Evolutionary conservation across 2,888 invertebrate species (phyloP), one percentile per base, ranked within the genome.

Genomic region (Ptilodon capucinus): DNA sequence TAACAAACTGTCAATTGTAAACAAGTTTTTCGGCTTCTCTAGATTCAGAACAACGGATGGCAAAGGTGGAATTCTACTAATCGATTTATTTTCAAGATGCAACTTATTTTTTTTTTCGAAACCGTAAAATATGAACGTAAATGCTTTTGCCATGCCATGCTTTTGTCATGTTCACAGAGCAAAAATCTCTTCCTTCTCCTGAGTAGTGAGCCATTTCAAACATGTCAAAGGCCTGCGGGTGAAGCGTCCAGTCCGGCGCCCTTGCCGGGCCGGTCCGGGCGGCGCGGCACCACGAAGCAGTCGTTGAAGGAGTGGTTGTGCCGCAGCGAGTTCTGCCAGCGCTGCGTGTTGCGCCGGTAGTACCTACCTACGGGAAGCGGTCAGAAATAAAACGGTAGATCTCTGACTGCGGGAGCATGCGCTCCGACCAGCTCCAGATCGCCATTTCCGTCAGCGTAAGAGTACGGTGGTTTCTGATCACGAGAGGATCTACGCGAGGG

Each of bases 391-490:
- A 98, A 80, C 96, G 82, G 77, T 84, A 86, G 74, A 79, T 86
- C 74, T 80, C 86, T 30, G 83, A 89, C 58, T 91, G 75, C 57
- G 97, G 96, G 71, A 98, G 92, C 98, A 99, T 99, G 88, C 98
- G 98, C 85, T 99, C 99, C 45, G 96, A 95, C 11, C 97, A 98
- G 76, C 96, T 97, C 95, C 99, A 98, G 74, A 99, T 99, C 51
- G 99, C 99, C 99, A 99, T 99, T 54, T 99, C 99, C 41, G 99
- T 99, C 62, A 99, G 92, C 36, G 91, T 99, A 99, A 38, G 99
- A 99, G 85, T 98, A 99, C 18, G 99, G 99, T 48, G 99, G 99
- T 88, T 99, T 99, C 90, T 99, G 98, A 85, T 98, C 98, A 81
- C 98, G 98, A 91, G 98, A 99, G 49, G 97, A 97, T 87, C 98